Conservation (phyloP, 1,140 invertebrate species). For the Drosophila santomea region DNA sequence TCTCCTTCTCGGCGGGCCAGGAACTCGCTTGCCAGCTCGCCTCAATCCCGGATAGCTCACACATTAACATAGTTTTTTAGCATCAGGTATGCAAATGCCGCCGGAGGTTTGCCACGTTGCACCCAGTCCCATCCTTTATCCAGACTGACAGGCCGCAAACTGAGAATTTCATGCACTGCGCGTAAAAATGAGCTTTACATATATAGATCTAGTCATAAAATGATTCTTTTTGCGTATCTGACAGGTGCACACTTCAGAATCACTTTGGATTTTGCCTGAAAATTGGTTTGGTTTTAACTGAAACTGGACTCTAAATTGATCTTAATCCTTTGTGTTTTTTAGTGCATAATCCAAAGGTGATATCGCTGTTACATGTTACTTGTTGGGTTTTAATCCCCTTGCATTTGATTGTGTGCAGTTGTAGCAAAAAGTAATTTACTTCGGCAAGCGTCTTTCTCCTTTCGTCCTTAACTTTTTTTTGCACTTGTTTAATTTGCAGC, state of each 20-base stretch:
- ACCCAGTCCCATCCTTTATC: constrained; percentile 26
- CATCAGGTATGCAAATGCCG: constrained; percentile 66
- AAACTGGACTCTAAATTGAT: neutral
- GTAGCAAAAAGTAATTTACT: constrained; percentile 75
- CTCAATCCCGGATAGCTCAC: constrained; percentile 33
- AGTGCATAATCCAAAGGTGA: constrained; percentile 25
- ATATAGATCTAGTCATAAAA: neutral
- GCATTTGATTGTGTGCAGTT: constrained; percentile 80
- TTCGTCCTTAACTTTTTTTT: constrained; percentile 8
- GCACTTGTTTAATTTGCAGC: constrained; percentile 78
- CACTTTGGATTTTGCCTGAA: neutral
- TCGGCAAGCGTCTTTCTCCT: constrained; percentile 32
- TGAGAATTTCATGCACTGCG: constrained; percentile 3
- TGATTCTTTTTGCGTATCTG: too few relatives aligned
- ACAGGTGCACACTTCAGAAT: neutral
- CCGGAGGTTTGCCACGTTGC: constrained; percentile 61
- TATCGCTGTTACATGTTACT: constrained; percentile 41
- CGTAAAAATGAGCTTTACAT: neutral
- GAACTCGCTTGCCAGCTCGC: constrained; percentile 59
- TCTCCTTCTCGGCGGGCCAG: constrained; percentile 9
- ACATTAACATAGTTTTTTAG: constrained; percentile 78
- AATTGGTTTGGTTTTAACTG: neutral
- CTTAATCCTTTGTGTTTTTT: neutral
- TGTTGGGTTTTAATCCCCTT: constrained; percentile 79
- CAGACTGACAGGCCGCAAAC: constrained; percentile 46